A percentile compares a stretch with the other conserved stretches of the same genome.
These are phyloP conservation scores for Homarus gammarus DNA, from an alignment of 2,888 invertebrate genomes.

Conservation along the genomic window DNA sequence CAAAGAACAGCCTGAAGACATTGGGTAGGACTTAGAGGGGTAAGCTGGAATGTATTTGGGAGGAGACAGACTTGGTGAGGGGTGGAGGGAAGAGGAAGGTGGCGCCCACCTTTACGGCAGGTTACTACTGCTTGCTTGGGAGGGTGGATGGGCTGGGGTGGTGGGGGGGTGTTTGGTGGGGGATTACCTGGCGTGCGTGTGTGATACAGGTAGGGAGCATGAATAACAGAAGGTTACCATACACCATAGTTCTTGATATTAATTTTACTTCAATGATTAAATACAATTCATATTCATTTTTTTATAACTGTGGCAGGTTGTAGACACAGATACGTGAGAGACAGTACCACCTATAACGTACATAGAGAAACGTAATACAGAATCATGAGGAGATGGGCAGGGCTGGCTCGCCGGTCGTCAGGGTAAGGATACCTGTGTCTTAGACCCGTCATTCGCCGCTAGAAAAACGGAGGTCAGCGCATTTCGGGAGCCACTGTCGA, in stretches of 20 bases:
- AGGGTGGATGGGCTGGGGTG: neutral
- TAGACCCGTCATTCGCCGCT: neutral
- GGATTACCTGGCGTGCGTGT: neutral
- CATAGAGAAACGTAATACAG: neutral
- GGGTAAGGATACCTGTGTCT: neutral
- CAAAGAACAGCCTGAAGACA: too few species aligned
- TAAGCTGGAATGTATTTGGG: too few species aligned
- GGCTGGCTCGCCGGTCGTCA: neutral
- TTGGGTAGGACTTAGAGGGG: too few species aligned
- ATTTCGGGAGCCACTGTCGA: neutral
- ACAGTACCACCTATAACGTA: neutral
- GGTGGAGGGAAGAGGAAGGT: neutral
- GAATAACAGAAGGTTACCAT: neutral
- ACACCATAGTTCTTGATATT: neutral
- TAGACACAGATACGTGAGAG: neutral
- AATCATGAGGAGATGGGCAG: neutral
- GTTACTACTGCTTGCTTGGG: neutral
- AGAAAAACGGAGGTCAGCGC: neutral
- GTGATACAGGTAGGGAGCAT: neutral
- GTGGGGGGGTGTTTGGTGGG: neutral
- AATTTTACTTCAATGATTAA: neutral
- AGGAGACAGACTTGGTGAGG: neutral
- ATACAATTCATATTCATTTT: neutral
- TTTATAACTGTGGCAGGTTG: neutral
- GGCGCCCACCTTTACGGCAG: too few species aligned